These are phyloP conservation scores for Dryobotodes eremita DNA, from an alignment of 2,888 invertebrate genomes.

Conservation along the genomic window DNA sequence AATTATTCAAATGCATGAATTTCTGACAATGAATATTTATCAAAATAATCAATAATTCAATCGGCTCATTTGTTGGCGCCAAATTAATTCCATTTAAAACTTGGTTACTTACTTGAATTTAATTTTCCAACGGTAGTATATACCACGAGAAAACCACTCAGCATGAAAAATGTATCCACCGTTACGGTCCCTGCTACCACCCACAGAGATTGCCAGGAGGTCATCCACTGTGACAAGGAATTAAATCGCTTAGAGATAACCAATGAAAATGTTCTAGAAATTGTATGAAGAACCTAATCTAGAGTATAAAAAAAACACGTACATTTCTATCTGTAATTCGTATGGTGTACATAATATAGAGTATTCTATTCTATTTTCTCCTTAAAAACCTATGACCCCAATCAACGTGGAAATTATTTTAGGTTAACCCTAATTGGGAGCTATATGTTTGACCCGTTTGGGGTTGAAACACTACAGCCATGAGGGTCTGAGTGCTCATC, in stretches of 20 bases:
- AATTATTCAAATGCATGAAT: not conserved
- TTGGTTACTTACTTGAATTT: constrained; percentile 72
- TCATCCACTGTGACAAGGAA: constrained; percentile 76
- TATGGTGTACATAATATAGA: not conserved
- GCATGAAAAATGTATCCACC: constrained; percentile 92
- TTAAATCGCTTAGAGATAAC: not conserved
- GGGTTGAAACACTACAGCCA: too few species aligned
- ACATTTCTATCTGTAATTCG: not conserved
- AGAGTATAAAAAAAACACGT: not conserved
- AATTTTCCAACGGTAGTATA: constrained; percentile 79
- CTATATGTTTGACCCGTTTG: too few species aligned
- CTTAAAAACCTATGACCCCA: not conserved
- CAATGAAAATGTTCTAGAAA: not conserved
- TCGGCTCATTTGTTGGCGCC: not conserved
- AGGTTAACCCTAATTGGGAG: not conserved
- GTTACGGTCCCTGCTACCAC: constrained; percentile 82
- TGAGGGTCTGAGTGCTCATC: too few species aligned
- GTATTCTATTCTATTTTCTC: not conserved
- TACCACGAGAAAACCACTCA: constrained; percentile 80
- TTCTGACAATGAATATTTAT: not conserved
- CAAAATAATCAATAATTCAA: not conserved
- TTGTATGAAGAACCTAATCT: not conserved
- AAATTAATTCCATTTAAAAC: not conserved
- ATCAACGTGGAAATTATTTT: not conserved
- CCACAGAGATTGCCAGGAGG: constrained; percentile 78